A percentile compares a stretch with the other conserved stretches of the same genome.
phyloP scores from a whole-genome alignment of 2,888 invertebrate genomes.

The Parelbella ahira region DNA sequence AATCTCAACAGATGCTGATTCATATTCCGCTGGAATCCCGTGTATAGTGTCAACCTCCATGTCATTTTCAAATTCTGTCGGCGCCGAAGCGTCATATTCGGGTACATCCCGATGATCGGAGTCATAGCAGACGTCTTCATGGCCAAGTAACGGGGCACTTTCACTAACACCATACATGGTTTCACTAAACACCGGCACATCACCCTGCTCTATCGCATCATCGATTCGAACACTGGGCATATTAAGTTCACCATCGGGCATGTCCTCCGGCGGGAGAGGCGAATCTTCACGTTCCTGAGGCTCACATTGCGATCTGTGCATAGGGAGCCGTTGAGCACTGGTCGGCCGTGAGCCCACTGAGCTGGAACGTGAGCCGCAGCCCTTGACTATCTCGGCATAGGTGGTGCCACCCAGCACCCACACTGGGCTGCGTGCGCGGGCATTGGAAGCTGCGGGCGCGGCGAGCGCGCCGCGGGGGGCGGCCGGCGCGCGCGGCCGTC shows the following conservation, averaged over 20 bases:
- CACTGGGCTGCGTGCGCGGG: constrained; percentile 84
- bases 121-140: constrained; percentile 42
- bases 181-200: constrained; percentile 44
- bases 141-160: constrained; percentile 55
- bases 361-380: constrained; percentile 69
- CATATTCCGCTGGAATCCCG: constrained; percentile 31
- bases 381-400: constrained; percentile 89
- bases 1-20: no score
- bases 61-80: constrained; percentile 13
- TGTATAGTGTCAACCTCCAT: constrained; percentile 32
- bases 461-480: constrained; percentile 81
- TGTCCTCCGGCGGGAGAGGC: constrained; percentile 32
- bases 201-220: constrained; percentile 40
- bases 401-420: constrained; percentile 87
- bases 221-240: constrained; percentile 46
- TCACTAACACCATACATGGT: constrained; percentile 57
- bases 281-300: constrained; percentile 23
- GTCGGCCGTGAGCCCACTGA: constrained; percentile 47
- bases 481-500: constrained; percentile 74
- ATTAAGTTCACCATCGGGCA: constrained; percentile 38
- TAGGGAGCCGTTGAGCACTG: constrained; percentile 38
- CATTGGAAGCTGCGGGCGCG: constrained; percentile 39
- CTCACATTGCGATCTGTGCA: constrained; percentile 36
- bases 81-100: constrained; percentile 34
- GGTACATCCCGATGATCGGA: constrained; percentile 31